Evolutionary conservation across 2,888 invertebrate species (phyloP), one percentile per base, ranked within the genome.

Genomic region (Epistrophe eligans): DNA sequence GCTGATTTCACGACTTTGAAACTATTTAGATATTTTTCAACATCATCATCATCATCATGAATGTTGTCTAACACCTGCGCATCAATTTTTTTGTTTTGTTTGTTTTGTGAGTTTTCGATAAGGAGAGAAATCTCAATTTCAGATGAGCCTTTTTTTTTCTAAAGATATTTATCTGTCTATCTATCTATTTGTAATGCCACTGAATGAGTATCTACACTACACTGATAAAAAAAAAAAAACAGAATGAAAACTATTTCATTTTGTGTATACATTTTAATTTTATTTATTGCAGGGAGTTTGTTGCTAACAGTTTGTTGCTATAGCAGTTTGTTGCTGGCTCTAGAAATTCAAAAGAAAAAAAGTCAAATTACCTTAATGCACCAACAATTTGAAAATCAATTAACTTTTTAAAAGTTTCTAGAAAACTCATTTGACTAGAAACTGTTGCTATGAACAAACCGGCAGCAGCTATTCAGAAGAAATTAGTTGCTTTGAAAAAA

Each of bases 1-100:
- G 62, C 77, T 77, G 50, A 71, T 70, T 85, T 79, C 85, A 85
- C 81, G 85, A 85, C 85, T 81, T 50, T 77, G 77, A 64, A 67
- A 85, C 77, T 85, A 85, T 85, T 81, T 80, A 74, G 81, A 77
- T 85, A 24, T 70, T 52, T 70, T 38, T 55, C 28, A 55, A 8
- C 52, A 55, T 81, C 62, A 70, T 60, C 72, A 81, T 84, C 55
- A 64, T 60, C 70, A 62, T 79, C 79, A 81, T 84, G 67, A 60
- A 40, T 45, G 7, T 57, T 45, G 7, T 57, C 82, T 87, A 82
- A 87, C 85, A 87, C 85, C 85, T 87, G 85, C 74, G 79, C 57
- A 52, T 55, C 43, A 19, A 4, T 57, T 35, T 40, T 35, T 40
- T 40, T 19, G 0, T 19, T 38, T 58, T 35, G 0, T 19, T 38